phyloP scores from a whole-genome alignment of 2,797 vertebrate genomes.

The Australoheros facetus region DNA sequence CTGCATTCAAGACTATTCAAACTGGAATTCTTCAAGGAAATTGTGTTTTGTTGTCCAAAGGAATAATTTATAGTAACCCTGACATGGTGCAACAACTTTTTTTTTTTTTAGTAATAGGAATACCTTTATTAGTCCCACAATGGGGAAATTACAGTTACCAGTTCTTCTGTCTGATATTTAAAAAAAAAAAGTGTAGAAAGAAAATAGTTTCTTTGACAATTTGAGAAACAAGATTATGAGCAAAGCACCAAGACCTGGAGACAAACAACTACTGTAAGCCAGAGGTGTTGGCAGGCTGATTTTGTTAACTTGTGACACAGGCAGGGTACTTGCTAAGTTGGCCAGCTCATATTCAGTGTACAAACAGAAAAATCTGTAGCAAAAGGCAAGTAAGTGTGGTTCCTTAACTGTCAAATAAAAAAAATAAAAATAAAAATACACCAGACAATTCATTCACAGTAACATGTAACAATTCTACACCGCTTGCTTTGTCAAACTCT shows the following conservation, averaged over 20 bases:
- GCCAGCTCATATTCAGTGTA: not conserved
- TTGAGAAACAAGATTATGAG: not conserved
- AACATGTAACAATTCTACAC: not conserved
- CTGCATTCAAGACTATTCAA: constrained; percentile 1
- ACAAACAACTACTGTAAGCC: not conserved
- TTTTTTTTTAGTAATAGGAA: no score
- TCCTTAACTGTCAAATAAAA: not conserved
- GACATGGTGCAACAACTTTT: not conserved
- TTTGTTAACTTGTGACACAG: not conserved
- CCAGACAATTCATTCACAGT: not conserved
- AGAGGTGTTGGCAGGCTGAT: not conserved
- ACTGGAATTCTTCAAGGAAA: constrained; percentile 2
- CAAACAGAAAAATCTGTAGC: not conserved
- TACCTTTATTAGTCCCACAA: no score
- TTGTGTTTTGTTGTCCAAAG: not conserved
- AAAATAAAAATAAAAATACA: not conserved
- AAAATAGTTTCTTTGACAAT: not conserved
- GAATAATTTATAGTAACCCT: not conserved
- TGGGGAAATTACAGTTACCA: no score
- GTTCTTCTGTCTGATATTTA: not conserved
- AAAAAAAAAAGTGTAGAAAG: fast-evolving
- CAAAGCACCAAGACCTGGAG: not conserved
- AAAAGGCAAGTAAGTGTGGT: not conserved
- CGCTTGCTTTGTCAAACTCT: not conserved
- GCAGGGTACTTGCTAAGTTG: not conserved